phyloP scores from a whole-genome alignment of 2,888 invertebrate genomes.

The Drosophila fulvimacula region DNA sequence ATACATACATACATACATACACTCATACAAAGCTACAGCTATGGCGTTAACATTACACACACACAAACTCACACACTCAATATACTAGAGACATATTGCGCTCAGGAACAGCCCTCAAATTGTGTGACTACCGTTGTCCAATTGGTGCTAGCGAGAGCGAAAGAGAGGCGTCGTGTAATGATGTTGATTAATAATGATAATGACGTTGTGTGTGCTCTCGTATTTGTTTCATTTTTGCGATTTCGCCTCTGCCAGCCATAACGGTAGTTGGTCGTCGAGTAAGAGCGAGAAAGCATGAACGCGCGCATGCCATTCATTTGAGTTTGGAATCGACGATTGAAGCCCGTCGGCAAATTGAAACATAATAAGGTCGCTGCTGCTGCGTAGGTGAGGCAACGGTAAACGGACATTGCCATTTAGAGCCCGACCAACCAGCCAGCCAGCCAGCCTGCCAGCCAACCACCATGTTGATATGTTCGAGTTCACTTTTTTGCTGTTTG shows the following conservation, averaged over 20 bases:
- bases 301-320: constrained; percentile 50
- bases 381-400: constrained; percentile 48
- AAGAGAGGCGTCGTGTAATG: constrained; percentile 15
- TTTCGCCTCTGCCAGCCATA: constrained; percentile 32
- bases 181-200: constrained; percentile 32
- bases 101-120: constrained; percentile 51
- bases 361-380: constrained; percentile 9
- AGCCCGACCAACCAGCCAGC: constrained; percentile 1
- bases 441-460: constrained; percentile 20
- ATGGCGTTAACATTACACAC: constrained; percentile 45
- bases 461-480: constrained; percentile 14
- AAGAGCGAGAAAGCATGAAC: constrained; percentile 71
- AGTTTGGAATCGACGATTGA: constrained; percentile 35
- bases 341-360: constrained; percentile 65
- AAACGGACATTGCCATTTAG: constrained; percentile 44
- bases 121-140: constrained; percentile 18
- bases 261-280: constrained; percentile 60
- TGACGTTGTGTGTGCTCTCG: constrained; percentile 46
- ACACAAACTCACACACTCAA: constrained; percentile 13
- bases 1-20: background rate
- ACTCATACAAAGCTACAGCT: constrained; percentile 4
- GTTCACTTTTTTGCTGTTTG: constrained; percentile 55
- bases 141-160: constrained; percentile 55
- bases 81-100: constrained; percentile 53
- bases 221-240: constrained; percentile 34